Conservation (phyloP, 2,888 invertebrate species). For the Scaptodrosophila latifasciaeformis region DNA sequence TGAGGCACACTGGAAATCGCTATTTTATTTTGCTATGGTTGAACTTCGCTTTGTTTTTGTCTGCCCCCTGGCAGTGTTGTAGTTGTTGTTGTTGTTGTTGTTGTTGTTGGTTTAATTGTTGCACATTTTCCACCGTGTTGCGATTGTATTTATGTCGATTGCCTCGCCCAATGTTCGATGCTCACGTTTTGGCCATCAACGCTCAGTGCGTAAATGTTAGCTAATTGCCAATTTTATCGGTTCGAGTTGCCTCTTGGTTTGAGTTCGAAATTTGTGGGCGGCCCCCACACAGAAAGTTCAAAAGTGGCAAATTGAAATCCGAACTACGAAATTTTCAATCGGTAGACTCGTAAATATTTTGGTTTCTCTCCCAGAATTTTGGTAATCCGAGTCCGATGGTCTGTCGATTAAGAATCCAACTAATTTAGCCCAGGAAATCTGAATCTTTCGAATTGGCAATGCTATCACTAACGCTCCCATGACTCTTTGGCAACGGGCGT, state of each 20-base stretch:
- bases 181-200: slow-evolving; percentile 21
- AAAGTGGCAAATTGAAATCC: neutral
- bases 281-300: no score
- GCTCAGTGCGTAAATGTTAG: slow-evolving; percentile 51
- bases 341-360: no score
- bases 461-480: no score
- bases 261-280: slow-evolving; percentile 59
- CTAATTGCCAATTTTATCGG: slow-evolving; percentile 57
- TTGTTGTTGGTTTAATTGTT: slow-evolving; percentile 35
- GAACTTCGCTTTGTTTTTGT: slow-evolving; percentile 11
- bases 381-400: no score
- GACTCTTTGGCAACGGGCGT: no score
- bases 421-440: no score
- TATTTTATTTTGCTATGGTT: slow-evolving; percentile 26
- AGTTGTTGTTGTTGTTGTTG: slow-evolving; percentile 11
- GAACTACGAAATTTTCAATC: no score
- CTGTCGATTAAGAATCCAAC: no score
- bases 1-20: no score
- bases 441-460: no score
- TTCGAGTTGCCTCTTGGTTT: slow-evolving; percentile 46
- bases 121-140: slow-evolving; percentile 35
- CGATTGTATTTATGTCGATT: slow-evolving; percentile 14
- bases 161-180: no score
- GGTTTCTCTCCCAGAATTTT: no score
- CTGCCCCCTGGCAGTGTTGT: slow-evolving; percentile 1